Base-by-base conservation (phyloP, 2,888 invertebrate species). In the Temnothorax ravouxi region DNA sequence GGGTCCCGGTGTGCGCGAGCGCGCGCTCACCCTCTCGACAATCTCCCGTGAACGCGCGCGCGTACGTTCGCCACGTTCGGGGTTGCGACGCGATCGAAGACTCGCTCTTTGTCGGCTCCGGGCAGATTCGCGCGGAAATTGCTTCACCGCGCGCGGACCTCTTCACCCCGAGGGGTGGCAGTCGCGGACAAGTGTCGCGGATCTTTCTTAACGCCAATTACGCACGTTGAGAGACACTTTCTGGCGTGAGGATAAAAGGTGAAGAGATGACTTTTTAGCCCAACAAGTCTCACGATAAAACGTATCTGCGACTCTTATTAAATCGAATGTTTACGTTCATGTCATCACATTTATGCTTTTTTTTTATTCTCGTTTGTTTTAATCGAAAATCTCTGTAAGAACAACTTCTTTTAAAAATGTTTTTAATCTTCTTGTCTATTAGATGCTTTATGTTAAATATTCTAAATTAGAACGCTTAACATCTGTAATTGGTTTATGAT, bases 1-100 rank as follows among this genome's bases (percentile, higher is more conserved):
- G 92, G 91, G 89, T 91, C 89, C 90, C 88, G 90, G 64, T 66
- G 74, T 81, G 50, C 64, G 69, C 75, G 77, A 66, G 64, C 76
- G 76, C 76, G 76, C 64, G 56, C 25, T n/a, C 52, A 50, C 38
- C 56, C 71, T 59, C 79, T 79, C 72, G 59, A 72, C 72, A 80
- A 71, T 71, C 79, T 21, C 47, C 18, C 72, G 21, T 52, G 52
- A 29, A 44, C 41, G 18, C 41, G 38, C 54, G 18, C 56, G 38
- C 64, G 47, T n/a, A 29, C 29, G 29, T 29, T 38, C 25, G 52
- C 34, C 56, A 18, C n/a, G 59, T 15, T 50, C 21, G 21, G 44
- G 47, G 59, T 56, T 69, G 54, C 18, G 66, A 47, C 66, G 66
- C 82, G 82, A 83, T 83, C 82, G 77, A 83, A 83, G 66, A 44